These are phyloP conservation scores for Lordiphosa fenestrarum DNA, from an alignment of 2,888 invertebrate species.

Conservation along the genomic window DNA sequence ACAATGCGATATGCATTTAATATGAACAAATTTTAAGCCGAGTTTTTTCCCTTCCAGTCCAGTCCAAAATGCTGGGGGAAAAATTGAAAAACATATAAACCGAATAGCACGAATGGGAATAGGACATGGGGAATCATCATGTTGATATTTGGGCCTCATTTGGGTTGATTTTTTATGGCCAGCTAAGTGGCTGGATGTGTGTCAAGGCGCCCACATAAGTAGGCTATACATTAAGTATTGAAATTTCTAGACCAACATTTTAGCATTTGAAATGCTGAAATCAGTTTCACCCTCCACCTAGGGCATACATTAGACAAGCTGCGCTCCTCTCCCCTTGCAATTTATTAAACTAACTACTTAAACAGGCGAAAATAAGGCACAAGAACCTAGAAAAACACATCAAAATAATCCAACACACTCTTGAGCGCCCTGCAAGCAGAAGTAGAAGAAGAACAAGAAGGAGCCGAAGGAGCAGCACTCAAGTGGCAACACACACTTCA, in stretches of 20 bases:
- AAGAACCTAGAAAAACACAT: conserved; percentile 37
- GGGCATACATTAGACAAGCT: not conserved
- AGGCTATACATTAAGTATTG: no score
- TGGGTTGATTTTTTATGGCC: conserved; percentile 58
- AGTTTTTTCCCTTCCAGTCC: not conserved
- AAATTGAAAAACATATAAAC: conserved; percentile 60
- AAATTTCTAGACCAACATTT: conserved; percentile 4
- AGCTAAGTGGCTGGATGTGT: conserved; percentile 35
- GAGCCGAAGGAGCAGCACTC: conserved; percentile 39
- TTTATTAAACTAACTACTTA: conserved; percentile 69
- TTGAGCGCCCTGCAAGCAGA: conserved; percentile 31
- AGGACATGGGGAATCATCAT: conserved; percentile 19
- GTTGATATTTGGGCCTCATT: conserved; percentile 48
- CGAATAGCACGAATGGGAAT: conserved; percentile 51
- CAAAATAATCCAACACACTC: conserved; percentile 61
- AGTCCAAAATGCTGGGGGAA: conserved; percentile 3
- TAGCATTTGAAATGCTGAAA: conserved; percentile 34
- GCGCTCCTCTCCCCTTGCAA: conserved; percentile 36
- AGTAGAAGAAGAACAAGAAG: conserved; percentile 19
- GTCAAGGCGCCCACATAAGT: not conserved
- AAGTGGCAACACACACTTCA: conserved; percentile 62
- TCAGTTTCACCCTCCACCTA: conserved; percentile 4
- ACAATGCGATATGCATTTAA: conserved; percentile 68
- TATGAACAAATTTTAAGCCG: conserved; percentile 41
- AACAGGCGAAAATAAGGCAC: conserved; percentile 46